Percentiles rank a stretch among this genome's conserved stretches.
phyloP scores from a whole-genome alignment of 2,888 invertebrate species.

The Listrodromus nycthemerus region DNA sequence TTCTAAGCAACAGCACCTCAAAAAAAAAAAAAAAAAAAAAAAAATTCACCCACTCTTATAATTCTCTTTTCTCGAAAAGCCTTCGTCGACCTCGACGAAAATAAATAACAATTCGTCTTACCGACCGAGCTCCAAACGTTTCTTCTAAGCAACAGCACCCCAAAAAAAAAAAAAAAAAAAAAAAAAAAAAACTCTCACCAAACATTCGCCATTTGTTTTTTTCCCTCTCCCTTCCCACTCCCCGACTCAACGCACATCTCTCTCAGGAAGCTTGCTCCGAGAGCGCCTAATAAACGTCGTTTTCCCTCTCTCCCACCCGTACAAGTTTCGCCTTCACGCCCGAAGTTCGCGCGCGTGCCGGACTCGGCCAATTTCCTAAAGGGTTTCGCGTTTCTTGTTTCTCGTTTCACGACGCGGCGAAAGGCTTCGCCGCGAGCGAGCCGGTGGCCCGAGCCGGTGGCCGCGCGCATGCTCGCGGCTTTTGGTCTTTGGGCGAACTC shows the following conservation, averaged over 20 bases:
- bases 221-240: not conserved
- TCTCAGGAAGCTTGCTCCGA: too few relatives aligned
- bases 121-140: too few relatives aligned
- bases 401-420: conserved; percentile 6
- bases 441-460: not conserved
- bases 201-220: not conserved
- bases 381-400: not conserved
- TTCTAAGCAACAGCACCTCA: too few relatives aligned
- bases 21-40: too few relatives aligned
- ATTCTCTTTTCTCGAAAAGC: too few relatives aligned
- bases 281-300: too few relatives aligned
- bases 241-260: too few relatives aligned
- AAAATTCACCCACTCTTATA: too few relatives aligned
- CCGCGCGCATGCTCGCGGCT: not conserved
- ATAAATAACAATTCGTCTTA: not conserved
- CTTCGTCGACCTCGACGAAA: too few relatives aligned
- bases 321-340: not conserved
- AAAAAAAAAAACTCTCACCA: not conserved
- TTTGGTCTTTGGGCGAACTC: conserved; percentile 43
- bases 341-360: conserved; percentile 13
- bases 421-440: not conserved
- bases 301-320: too few relatives aligned
- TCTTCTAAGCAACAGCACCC: too few relatives aligned
- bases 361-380: not conserved
- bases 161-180: not conserved